Conservation (phyloP, 2,113 vertebrate genomes). For the Pampusana beccarii region DNA sequence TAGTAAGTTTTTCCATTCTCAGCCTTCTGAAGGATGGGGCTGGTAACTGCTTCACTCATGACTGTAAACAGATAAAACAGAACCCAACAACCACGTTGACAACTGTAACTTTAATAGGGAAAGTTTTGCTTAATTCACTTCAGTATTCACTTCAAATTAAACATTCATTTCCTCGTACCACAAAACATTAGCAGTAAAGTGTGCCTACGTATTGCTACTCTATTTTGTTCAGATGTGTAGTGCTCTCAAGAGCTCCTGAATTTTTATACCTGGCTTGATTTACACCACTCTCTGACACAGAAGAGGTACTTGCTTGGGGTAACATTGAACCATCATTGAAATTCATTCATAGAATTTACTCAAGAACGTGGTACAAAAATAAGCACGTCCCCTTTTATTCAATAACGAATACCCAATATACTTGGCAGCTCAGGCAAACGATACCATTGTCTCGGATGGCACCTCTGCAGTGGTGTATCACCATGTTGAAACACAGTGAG, state of each 20-base stretch:
- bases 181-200: neutral
- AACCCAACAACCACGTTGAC: neutral
- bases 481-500: neutral
- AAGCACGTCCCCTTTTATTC: neutral
- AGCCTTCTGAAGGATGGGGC: neutral
- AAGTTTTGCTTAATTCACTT: neutral
- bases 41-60: neutral
- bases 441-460: neutral
- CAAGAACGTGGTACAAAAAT: neutral
- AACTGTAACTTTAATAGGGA: neutral
- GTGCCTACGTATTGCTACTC: neutral
- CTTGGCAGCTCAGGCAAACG: neutral
- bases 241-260: neutral
- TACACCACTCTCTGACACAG: neutral
- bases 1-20: neutral
- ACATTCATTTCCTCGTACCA: neutral
- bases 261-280: constrained; percentile 11
- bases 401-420: neutral
- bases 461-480: neutral
- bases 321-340: neutral
- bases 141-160: neutral
- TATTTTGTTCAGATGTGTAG: neutral
- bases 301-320: neutral
- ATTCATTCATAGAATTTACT: neutral
- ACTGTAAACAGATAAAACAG: neutral